Evolutionary conservation across 2,797 vertebrate species (phyloP).

Genomic region (Muscicapa striata): DNA sequence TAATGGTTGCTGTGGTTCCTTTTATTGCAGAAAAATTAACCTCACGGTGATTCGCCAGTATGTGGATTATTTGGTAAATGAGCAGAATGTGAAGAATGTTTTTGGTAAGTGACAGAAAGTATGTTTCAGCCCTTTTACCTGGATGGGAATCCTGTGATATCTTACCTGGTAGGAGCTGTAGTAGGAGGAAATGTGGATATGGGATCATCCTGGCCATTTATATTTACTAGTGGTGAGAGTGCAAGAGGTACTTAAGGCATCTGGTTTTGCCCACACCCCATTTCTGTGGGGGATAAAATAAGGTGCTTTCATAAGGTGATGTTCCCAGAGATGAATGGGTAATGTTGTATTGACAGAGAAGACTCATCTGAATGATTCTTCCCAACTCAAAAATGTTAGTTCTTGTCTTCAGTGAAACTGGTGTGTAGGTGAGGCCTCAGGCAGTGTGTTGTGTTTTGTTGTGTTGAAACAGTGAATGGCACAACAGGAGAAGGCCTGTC

Average conservation of each 20-base stretch:
- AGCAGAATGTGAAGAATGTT: conserved; percentile 86
- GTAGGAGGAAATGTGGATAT: not conserved
- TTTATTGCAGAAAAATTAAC: conserved; percentile 86
- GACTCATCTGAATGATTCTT: not conserved
- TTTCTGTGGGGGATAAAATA: not conserved
- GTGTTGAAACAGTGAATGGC: conserved; percentile 88
- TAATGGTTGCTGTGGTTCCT: not conserved
- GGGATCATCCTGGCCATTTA: not conserved
- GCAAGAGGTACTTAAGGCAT: not conserved
- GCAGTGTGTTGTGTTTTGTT: conserved; percentile 20
- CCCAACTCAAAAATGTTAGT: not conserved
- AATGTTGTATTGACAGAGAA: not conserved
- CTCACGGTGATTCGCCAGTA: conserved; percentile 83
- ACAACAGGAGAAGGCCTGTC: conserved; percentile 94
- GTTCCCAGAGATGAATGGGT: not conserved
- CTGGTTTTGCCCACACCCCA: not conserved
- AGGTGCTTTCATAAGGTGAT: not conserved
- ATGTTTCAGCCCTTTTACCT: not conserved
- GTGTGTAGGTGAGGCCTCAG: not conserved
- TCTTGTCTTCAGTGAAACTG: not conserved
- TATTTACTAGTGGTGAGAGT: not conserved
- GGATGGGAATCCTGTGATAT: not conserved
- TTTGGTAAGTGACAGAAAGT: conserved; percentile 86
- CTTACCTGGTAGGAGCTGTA: not conserved
- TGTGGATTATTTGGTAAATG: conserved; percentile 85